Base-by-base conservation (phyloP, 2,797 vertebrate species). In the Falco cherrug region DNA sequence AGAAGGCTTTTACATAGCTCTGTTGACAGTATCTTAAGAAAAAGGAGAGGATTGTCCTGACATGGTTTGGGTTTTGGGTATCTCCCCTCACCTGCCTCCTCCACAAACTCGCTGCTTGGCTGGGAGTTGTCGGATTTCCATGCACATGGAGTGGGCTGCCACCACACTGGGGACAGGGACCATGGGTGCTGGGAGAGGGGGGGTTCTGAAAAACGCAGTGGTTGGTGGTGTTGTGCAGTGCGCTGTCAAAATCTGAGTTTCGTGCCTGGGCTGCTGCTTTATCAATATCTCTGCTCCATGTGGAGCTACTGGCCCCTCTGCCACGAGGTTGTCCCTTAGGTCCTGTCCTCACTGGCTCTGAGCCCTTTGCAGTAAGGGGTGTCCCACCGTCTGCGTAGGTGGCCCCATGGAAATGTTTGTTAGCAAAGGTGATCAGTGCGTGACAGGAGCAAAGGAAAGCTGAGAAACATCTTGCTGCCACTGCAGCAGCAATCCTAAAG, bases 231-330 rank as follows among this genome's bases (percentile, higher is more conserved):
- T 5, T 13, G 16, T 0, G 1, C 48, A 26, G 70, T 17, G 41
- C 0, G 6, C 29, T n/a, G 25, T 11, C 24, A 35, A 6, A 41
- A 48, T 5, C n/a, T 2, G 41, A 65, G 47, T 35, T 45, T 51
- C 0, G 0, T 8, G 57, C 16, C 39, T 2, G 5, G 53, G 16
- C 20, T 33, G 2, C 0, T 1, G 35, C 28, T 63, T 53, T 29
- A n/a, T 47, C 9, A 0, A 2, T 2, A 3, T 16, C 10, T 15
- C 31, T 25, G 51, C 59, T 60, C n/a, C 10, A 0, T 7, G 48
- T 19, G 47, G 35, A 50, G 35, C 54, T 78, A 26, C 26, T 1
- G 1, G 15, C 16, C 16, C 10, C 57, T 65, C 51, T 67, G 47
- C 47, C 33, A 13, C 22, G 31, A 48, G n/a, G 25, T 15, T 59